Base-by-base conservation (phyloP, 2,888 invertebrate species). In the Thymelicus acteon region DNA sequence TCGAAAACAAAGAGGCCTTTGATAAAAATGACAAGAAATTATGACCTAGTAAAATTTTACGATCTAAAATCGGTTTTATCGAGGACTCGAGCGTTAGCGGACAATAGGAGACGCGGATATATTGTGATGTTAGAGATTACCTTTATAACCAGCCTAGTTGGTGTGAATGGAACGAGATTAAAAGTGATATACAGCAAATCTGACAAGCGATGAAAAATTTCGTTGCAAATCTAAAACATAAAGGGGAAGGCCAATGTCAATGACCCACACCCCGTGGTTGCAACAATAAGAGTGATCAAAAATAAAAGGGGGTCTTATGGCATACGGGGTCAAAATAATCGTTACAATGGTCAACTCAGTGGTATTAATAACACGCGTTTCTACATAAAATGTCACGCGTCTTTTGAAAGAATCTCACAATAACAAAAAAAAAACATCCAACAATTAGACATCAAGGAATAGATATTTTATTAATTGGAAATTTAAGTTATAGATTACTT, bases 221-320 rank as follows among this genome's bases (percentile, higher is more conserved):
- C 82, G 83, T 84, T 84, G 86, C 91, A 85, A 91, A 90, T 89
- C 84, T 81, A 79, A 84, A 87, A 83, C 79, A 85, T 82, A 83
- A 86, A 83, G 83, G 90, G 82, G 91, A 90, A 89, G 87, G 85
- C 89, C 88, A 89, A 91, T 91, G 93, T 93, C 93, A 93, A 91
- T 84, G 93, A 93, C 92, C 93, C 79, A 84, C 87, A 85, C 88
- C 89, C 90, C 87, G 87, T 86, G 83, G 82, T 80, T 77, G 83
- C 87, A 90, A 90, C 90, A 92, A 92, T 89, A 84, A 83, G 83
- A 85, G 81, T 83, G 82, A 85, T 84, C 80, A 77, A 79, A 84
- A 81, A 79, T 77, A 83, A 93, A 90, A 91, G 88, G 86, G 92
- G 93, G 91, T 85, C 88, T 84, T 87, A 78, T 82, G 80, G 85